Conservation (phyloP, 1,140 invertebrate species). For the Pseudomyrmex concolor region DNA sequence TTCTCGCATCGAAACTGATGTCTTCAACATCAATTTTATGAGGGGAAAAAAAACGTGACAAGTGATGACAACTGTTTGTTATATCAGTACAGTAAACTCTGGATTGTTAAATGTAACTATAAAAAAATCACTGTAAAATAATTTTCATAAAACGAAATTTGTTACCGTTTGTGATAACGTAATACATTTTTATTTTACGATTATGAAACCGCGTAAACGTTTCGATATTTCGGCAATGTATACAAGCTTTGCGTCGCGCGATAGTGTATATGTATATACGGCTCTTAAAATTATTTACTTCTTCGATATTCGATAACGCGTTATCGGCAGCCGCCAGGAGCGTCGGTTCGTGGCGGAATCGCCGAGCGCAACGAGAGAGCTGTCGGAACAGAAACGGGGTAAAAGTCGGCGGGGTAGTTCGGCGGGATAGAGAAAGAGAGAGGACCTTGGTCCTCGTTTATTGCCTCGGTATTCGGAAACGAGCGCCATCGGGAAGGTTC, state of each 20-base stretch:
- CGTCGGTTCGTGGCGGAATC: constrained; percentile 31
- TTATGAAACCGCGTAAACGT: neutral
- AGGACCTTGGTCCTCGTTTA: constrained; percentile 31
- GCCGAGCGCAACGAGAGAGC: constrained; percentile 36
- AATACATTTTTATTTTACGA: neutral
- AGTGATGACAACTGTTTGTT: constrained; percentile 31
- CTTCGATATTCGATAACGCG: constrained; percentile 56
- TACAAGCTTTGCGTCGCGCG: neutral
- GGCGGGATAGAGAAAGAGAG: neutral
- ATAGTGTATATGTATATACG: neutral
- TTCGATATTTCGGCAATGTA: constrained; percentile 22
- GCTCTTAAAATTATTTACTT: constrained; percentile 54
- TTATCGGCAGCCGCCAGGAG: constrained; percentile 45
- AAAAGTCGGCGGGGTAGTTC: constrained; percentile 25
- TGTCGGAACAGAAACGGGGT: constrained; percentile 30
- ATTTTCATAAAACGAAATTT: too few relatives aligned
- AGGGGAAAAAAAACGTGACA: constrained; percentile 3
- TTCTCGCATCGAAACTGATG: neutral
- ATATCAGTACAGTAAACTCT: neutral
- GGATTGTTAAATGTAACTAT: too few relatives aligned
- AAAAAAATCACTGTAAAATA: too few relatives aligned
- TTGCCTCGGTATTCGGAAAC: constrained; percentile 53
- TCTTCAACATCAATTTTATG: constrained; percentile 14
- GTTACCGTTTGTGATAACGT: too few relatives aligned
- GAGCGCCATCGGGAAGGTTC: constrained; percentile 33